Evolutionary conservation across 2,888 invertebrate species (phyloP).

Genomic region (Trachelus iudaicus): DNA sequence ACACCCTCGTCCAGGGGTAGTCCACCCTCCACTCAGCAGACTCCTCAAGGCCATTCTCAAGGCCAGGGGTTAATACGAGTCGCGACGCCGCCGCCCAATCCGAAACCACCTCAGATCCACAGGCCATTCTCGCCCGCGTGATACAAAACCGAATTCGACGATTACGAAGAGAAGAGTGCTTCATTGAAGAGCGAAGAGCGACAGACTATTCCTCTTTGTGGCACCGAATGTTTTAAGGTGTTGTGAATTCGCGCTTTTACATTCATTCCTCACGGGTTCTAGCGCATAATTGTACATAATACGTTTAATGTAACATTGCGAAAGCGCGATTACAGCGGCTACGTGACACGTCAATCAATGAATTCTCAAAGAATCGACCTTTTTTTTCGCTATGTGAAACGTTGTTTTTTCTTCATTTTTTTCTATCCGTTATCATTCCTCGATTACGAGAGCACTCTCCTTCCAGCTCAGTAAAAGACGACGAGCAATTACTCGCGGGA

Average conservation of each 20-base stretch:
- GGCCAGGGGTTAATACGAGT: slow-evolving; percentile 57
- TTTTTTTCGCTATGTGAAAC: neutral
- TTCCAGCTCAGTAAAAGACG: neutral
- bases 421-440: slow-evolving; percentile 14
- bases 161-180: slow-evolving; percentile 22
- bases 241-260: slow-evolving; percentile 35
- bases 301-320: neutral
- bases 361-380: neutral
- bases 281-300: neutral
- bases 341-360: neutral
- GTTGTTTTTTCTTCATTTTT: neutral
- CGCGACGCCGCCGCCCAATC: slow-evolving; percentile 58
- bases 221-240: slow-evolving; percentile 42
- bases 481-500: neutral
- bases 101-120: slow-evolving; percentile 62
- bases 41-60: slow-evolving; percentile 49
- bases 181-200: slow-evolving; percentile 30
- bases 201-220: slow-evolving; percentile 18
- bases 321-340: neutral
- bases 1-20: slow-evolving; percentile 64
- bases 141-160: slow-evolving; percentile 44
- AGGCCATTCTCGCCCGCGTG: slow-evolving; percentile 65
- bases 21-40: slow-evolving; percentile 49
- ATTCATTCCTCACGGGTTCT: neutral
- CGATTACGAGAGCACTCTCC: neutral